Evolutionary conservation across 2,113 vertebrate species (phyloP).

Genomic region (Gnathonemus echidnorhynchus): DNA sequence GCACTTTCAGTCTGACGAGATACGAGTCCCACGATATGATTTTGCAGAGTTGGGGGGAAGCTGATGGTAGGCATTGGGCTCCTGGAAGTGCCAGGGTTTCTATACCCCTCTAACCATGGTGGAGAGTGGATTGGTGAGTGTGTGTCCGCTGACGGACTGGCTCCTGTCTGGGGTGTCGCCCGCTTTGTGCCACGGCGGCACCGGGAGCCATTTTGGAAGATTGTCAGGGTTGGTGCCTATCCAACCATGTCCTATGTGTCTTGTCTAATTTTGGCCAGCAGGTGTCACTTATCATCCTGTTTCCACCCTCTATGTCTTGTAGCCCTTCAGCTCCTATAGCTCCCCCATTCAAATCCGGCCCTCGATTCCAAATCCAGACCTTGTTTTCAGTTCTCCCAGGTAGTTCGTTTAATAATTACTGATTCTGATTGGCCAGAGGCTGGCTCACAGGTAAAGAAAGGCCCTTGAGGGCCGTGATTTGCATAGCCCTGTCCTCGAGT

Average conservation of each 20-base stretch:
- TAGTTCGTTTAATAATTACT: too few species aligned
- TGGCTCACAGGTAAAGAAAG: too few species aligned
- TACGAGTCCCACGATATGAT: neutral
- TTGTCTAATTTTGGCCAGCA: neutral
- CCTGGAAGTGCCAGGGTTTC: neutral
- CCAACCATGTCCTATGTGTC: neutral
- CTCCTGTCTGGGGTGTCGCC: neutral
- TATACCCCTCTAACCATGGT: neutral
- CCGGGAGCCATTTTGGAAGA: neutral
- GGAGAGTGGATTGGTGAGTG: neutral
- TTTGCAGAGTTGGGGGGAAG: neutral
- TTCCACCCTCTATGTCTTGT: neutral
- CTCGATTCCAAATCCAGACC: too few species aligned
- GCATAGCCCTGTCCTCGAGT: neutral
- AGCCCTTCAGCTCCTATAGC: neutral
- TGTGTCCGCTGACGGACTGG: neutral
- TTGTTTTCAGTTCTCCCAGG: too few species aligned
- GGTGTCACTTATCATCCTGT: neutral
- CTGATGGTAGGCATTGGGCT: neutral
- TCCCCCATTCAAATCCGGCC: too few species aligned
- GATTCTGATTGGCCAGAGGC: too few species aligned
- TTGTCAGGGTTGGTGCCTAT: neutral
- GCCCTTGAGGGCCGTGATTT: too few species aligned
- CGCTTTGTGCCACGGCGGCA: neutral
- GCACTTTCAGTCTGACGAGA: neutral